Evolutionary conservation across 2,888 invertebrate species (phyloP), one percentile per base, ranked within the genome.

Genomic region (Phoenoteleia sp.): DNA sequence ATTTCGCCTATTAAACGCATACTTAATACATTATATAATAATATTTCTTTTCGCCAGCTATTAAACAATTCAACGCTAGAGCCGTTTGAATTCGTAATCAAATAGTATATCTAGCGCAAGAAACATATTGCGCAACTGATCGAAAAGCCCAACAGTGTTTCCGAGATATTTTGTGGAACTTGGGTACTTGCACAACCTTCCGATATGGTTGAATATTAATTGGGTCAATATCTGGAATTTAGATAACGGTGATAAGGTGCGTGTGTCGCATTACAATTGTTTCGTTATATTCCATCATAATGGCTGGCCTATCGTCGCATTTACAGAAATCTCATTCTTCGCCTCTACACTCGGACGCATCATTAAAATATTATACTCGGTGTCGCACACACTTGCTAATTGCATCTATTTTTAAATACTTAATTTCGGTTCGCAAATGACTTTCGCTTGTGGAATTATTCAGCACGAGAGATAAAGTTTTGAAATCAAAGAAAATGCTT

Each of bases 131-230:
- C 39, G 42, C 69, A 69, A 54, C 15, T 27, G 17, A 69, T 17
- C 25, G 17, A 42, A 25, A 69, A 25, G 1, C 54, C 21, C 4
- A 11, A 54, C 13, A 29, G 13, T 19, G 17, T 39, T 67, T 36
- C 54, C 25, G 42, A 21, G 7, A 49, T 49, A 47, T 47, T 49
- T 67, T 67, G 42, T 69, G 69, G 69, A 56, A 69, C 42, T 23
- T 52, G 52, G 39, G 13, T 54, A 69, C 42, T 71, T 56, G 71
- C 29, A 42, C 42, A 71, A 71, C 52, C 49, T 49, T 25, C 45
- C 21, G 67, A 52, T 52, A 67, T 21, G 67, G 52, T 45, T 56
- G 27, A 56, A 71, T 42, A 56, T 71, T 71, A 71, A 71, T 56
- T 71, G 9, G 42, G 58, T 56, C 56, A 71, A 58, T 58, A 58